phyloP scores from a whole-genome alignment of 2,888 invertebrate species.

The Papilio gigon region DNA sequence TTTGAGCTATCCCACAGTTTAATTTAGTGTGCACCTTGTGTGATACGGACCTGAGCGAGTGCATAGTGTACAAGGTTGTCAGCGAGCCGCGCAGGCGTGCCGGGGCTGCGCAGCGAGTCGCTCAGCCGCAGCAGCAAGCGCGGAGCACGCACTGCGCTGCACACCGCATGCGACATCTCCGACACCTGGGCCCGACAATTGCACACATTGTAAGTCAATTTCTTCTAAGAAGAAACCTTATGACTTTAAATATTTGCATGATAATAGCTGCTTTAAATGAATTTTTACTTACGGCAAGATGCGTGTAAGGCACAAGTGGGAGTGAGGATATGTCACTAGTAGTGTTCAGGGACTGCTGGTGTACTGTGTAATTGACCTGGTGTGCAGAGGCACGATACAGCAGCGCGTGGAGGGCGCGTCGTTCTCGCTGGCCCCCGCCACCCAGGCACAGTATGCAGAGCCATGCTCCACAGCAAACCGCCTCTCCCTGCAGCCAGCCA shows the following conservation, averaged over 20 bases:
- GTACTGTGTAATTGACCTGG: slow-evolving; percentile 8
- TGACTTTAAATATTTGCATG: too few relatives aligned
- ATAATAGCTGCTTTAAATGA: too few relatives aligned
- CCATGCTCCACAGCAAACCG: slow-evolving; percentile 35
- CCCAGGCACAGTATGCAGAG: slow-evolving; percentile 4
- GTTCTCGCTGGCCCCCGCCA: slow-evolving; percentile 8
- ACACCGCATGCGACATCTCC: slow-evolving; percentile 16
- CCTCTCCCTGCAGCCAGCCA: slow-evolving; percentile 25
- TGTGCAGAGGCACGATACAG: slow-evolving; percentile 21
- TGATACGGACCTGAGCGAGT: slow-evolving; percentile 12
- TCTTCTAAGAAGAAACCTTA: too few relatives aligned
- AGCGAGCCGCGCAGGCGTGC: slow-evolving; percentile 18
- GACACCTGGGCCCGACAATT: slow-evolving; percentile 1
- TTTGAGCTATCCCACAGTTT: not conserved
- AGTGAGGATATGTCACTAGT: too few relatives aligned
- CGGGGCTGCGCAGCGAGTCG: slow-evolving; percentile 31
- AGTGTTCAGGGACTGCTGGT: too few relatives aligned
- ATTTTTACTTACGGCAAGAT: too few relatives aligned
- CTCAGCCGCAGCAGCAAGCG: slow-evolving; percentile 35
- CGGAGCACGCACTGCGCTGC: slow-evolving; percentile 5
- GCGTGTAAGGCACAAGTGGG: too few relatives aligned
- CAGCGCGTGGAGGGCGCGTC: slow-evolving; percentile 25
- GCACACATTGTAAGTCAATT: too few relatives aligned
- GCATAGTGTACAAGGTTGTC: slow-evolving; percentile 6
- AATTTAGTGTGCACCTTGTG: too few relatives aligned